Conservation (phyloP, 2,113 vertebrate species). For the Burhinus oedicnemus region DNA sequence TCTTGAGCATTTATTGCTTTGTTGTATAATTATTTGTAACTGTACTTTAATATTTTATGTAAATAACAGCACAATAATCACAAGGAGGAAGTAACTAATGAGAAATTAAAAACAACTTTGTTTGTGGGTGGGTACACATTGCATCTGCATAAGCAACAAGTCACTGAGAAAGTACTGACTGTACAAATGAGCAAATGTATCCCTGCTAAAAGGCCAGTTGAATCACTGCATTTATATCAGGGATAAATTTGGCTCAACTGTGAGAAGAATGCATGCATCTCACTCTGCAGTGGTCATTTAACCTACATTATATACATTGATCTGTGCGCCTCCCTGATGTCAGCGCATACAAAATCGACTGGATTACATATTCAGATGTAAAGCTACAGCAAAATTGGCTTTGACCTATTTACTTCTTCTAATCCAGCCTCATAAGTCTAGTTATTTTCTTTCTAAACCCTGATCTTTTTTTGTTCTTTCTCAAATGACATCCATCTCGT, state of each 20-base stretch:
- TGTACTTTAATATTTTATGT: background rate
- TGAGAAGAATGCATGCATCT: background rate
- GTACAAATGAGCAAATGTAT: background rate
- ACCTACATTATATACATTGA: background rate
- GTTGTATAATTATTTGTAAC: background rate
- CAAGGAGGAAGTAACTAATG: background rate
- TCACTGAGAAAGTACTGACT: background rate
- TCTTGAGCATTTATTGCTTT: background rate
- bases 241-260: background rate
- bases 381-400: constrained; percentile 13
- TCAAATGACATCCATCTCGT: background rate
- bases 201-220: background rate
- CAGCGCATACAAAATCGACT: background rate
- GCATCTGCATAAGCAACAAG: background rate
- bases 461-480: background rate
- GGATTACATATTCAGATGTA: background rate
- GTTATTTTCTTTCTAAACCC: background rate
- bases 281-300: constrained; percentile 37
- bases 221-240: background rate
- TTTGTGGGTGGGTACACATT: background rate
- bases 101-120: background rate
- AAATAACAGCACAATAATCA: background rate
- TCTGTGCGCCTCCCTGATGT: background rate
- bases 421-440: background rate
- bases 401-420: constrained; percentile 24